A percentile compares a stretch with the other conserved stretches of the same genome.
These are phyloP conservation scores for Emys orbicularis DNA, from an alignment of 2,797 vertebrate species.

Conservation along the genomic window DNA sequence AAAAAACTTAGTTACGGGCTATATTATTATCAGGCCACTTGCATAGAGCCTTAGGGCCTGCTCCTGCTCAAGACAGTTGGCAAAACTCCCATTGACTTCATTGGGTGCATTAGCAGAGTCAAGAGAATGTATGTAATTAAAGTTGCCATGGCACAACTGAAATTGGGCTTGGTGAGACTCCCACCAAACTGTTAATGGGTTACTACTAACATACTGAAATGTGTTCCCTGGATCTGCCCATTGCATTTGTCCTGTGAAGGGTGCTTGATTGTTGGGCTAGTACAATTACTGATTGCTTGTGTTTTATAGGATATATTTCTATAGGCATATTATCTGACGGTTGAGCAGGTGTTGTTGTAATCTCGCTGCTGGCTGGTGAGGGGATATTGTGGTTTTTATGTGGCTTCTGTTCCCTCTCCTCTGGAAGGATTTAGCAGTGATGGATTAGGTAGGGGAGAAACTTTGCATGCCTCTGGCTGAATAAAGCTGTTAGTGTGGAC, in stretches of 20 bases:
- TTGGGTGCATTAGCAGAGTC: background rate
- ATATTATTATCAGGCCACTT: background rate
- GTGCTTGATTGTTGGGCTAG: slow-evolving; percentile 2
- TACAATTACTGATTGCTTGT: slow-evolving; percentile 66
- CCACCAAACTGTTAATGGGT: accelerated
- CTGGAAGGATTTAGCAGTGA: slow-evolving; percentile 21
- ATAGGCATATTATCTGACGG: slow-evolving; percentile 38
- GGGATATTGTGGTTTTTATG: slow-evolving; percentile 31
- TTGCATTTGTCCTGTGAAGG: slow-evolving; percentile 42
- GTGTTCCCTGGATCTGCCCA: slow-evolving; percentile 18
- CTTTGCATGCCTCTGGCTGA: slow-evolving; percentile 7
- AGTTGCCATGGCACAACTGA: accelerated
- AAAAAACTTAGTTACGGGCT: background rate
- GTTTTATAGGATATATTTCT: slow-evolving; percentile 69
- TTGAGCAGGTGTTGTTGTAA: slow-evolving; percentile 56
- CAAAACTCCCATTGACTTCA: background rate
- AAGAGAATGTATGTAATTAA: accelerated
- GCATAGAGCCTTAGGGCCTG: background rate
- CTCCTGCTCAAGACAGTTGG: background rate
- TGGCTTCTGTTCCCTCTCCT: background rate
- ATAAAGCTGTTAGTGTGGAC: slow-evolving; percentile 50
- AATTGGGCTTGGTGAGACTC: background rate
- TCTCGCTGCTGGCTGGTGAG: slow-evolving; percentile 63
- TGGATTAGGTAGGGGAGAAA: slow-evolving; percentile 58
- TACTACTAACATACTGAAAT: accelerated